Evolutionary conservation across 2,888 invertebrate species (phyloP).

Genomic region (Auanema freiburgensis): DNA sequence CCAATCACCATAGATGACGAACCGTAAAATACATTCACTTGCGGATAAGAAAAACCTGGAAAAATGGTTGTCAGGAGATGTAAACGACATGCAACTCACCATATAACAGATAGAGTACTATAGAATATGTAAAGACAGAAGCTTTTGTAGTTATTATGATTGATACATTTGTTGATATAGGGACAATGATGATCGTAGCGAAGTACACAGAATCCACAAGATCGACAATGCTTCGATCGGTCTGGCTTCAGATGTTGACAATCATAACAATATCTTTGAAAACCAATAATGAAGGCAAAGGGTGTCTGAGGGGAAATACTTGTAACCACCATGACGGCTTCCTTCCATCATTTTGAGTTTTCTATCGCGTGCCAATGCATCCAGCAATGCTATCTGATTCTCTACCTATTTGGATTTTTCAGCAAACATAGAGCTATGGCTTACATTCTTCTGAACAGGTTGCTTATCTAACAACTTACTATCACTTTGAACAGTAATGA

Average conservation of each 20-base stretch:
- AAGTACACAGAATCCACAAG: constrained; percentile 52
- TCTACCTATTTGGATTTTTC: no score
- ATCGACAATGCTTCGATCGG: constrained; percentile 49
- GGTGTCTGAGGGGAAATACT: no score
- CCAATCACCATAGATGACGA: constrained; percentile 41
- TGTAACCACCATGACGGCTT: no score
- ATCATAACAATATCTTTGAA: constrained; percentile 45
- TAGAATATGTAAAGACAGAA: constrained; percentile 53
- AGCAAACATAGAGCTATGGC: no score
- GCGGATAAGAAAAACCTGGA: constrained; percentile 35
- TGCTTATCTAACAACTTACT: no score
- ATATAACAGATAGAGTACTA: constrained; percentile 32
- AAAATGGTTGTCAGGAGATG: not conserved
- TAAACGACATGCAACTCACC: constrained; percentile 18
- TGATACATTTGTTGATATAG: constrained; percentile 54
- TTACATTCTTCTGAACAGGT: no score
- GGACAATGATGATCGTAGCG: constrained; percentile 53
- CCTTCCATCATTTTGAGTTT: no score
- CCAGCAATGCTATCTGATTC: no score
- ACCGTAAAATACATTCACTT: constrained; percentile 43
- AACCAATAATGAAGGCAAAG: not conserved
- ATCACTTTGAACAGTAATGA: no score
- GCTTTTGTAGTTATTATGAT: constrained; percentile 50
- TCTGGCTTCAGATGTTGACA: constrained; percentile 54
- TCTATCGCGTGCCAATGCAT: no score